Evolutionary conservation across 2,888 invertebrate species (phyloP).

Genomic region (Metopia argyrocephala): DNA sequence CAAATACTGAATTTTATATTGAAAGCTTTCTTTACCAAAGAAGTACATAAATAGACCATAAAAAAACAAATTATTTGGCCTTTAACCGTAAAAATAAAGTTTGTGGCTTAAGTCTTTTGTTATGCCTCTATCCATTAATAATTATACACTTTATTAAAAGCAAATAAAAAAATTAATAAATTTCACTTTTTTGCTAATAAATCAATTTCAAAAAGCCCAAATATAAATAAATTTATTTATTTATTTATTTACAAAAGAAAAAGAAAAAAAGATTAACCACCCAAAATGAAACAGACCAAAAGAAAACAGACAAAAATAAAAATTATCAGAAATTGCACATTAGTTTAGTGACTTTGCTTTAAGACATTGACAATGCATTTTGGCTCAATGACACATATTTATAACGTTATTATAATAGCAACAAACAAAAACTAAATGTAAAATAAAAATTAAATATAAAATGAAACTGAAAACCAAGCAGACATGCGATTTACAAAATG

Average conservation of each 20-base stretch:
- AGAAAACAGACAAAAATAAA: neutral
- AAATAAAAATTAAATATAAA: neutral
- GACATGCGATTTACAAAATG: constrained; percentile 60
- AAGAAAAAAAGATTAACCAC: neutral
- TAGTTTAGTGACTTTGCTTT: constrained; percentile 56
- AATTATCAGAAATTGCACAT: constrained; percentile 28
- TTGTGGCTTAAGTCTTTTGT: constrained; percentile 20
- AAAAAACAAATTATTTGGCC: neutral
- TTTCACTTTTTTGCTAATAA: constrained; percentile 60
- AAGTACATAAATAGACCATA: neutral
- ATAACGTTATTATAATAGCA: constrained; percentile 36
- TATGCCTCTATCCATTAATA: constrained; percentile 2
- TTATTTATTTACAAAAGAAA: constrained; percentile 9
- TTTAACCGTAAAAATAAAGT: constrained; percentile 26
- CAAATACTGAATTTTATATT: neutral
- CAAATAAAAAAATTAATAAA: constrained; percentile 22
- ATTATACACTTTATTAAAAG: constrained; percentile 37
- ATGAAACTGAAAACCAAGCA: constrained; percentile 38
- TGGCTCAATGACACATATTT: constrained; percentile 66
- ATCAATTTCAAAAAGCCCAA: constrained; percentile 39
- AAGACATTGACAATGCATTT: constrained; percentile 56
- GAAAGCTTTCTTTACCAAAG: neutral
- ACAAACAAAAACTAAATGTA: constrained; percentile 26
- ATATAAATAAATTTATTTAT: constrained; percentile 26
- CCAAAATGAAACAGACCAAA: neutral